Base-by-base conservation (phyloP, 1,140 invertebrate species). In the Antheraea mylitta region DNA sequence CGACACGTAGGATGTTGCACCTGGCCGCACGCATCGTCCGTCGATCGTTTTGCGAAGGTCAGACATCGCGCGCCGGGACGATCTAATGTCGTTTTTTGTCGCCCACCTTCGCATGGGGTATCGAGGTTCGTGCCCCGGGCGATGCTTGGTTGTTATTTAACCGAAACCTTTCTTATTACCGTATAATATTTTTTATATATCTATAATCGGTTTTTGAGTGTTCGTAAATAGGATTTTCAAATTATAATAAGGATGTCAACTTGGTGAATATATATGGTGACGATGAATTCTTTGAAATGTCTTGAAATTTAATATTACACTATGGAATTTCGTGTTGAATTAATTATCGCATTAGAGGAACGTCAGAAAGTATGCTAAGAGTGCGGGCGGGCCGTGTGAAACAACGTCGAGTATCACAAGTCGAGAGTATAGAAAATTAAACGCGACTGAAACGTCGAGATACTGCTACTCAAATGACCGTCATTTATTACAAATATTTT, bases 21-120 rank as follows among this genome's bases (percentile, higher is more conserved):
- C 38, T 22, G 53, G 22, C 59, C 67, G 18, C 58, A 45, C 76
- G 74, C 74, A 76, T 72, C 72, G 69, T 45, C 58, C 58, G 69
- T 37, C 66, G 67, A 69, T 66, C 62, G 67, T 70, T 62, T 69
- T 64, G 38, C 69, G 71, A 79, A 77, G 79, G 77, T 76, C 74
- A 42, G 58, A 45, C 73, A 76, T 71, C 73, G 73, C 72, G 70
- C 66, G 66, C 53, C 16, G 64, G 74, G 80, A 71, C 80, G 72
- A 71, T 76, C 78, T 74, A 79, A 81, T 76, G 75, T 74, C 77
- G 76, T 82, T 78, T 81, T 82, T 82, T 76, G 64, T 45, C 64
- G 38, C 69, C 36, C 53, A 64, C 65, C 59, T n/a, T 68, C 22
- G 61, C 42, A 58, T 45, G 42, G n/a, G 13, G 48, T 66, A 69